Base-by-base conservation (phyloP, 2,113 vertebrate genomes). In the Cranoglanis bouderius region DNA sequence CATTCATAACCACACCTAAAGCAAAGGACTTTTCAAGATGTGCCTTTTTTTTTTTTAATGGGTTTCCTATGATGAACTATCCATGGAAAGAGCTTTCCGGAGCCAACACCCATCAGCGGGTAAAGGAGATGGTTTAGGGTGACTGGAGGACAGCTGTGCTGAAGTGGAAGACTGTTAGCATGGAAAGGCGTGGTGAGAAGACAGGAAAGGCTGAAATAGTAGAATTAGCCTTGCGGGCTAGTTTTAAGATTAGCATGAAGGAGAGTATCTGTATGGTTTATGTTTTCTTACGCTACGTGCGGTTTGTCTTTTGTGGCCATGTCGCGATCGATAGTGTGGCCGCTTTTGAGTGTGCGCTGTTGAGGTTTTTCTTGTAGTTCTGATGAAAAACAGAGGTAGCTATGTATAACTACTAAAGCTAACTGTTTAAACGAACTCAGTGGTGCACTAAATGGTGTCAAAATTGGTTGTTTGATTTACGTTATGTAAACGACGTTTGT, bases 11-110 rank as follows among this genome's bases (percentile, higher is more conserved):
- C 86, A 88, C 87, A 87, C 91, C 87, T 90, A 89, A 88, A 83
- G 88, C 87, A 90, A 92, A 91, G 89, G 90, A 89, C 90, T 92
- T 93, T 92, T 91, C 91, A 93, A 92, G 89, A 91, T 93, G 91
- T 91, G 85, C 89, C 91, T 89, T 90, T 88, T 21, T 88, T 49
- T 49, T 49, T 49, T 91, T 89, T 26, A 49, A 85, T 75, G 72
- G 80, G 53, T 85, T 89, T 78, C 35, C 86, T 82, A 78, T 91
- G 90, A 90, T 85, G 88, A 72, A 80, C 89, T 75, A 89, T 92
- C 90, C 80, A 86, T 84, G 87, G 90, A 82, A 80, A 87, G 57
- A 81, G 88, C 82, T 82, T 85, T 70, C 63, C 61, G 49, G 78
- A 84, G 59, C 83, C 86, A 84, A 85, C 83, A 81, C 74, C 83